Conservation (phyloP, 2,113 vertebrate species). For the Stegastes partitus region DNA sequence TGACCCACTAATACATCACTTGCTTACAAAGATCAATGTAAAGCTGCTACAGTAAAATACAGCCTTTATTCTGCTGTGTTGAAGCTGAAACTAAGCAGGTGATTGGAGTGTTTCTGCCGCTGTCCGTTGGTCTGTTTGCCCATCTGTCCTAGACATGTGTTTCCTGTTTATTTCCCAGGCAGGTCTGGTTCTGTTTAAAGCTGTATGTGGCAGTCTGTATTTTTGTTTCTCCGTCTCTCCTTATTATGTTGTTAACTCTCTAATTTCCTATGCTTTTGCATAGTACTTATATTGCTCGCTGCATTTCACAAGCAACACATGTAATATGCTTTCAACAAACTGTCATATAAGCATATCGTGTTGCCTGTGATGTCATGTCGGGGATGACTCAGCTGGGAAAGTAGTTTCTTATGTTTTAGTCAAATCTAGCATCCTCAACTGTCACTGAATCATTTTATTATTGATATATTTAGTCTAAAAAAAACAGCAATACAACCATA, state of each 20-base stretch:
- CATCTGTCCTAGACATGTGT: slow-evolving; percentile 55
- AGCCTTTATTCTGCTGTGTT: slow-evolving; percentile 6
- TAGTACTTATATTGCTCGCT: background rate
- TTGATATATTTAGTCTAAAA: too few relatives aligned
- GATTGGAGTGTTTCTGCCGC: slow-evolving; percentile 13
- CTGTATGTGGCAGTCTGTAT: slow-evolving; percentile 14
- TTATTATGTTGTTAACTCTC: slow-evolving; percentile 14
- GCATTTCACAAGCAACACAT: background rate
- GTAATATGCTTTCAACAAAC: background rate
- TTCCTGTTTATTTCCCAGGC: slow-evolving; percentile 63
- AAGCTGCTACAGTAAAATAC: background rate
- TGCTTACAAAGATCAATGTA: background rate
- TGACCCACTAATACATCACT: background rate
- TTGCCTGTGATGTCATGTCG: too few relatives aligned
- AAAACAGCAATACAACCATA: too few relatives aligned
- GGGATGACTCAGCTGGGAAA: background rate
- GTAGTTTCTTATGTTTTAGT: background rate
- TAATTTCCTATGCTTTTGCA: background rate
- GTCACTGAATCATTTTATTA: too few relatives aligned
- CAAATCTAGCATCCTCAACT: too few relatives aligned
- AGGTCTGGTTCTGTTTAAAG: slow-evolving; percentile 62
- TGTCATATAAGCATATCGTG: background rate
- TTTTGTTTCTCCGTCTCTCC: slow-evolving; percentile 11
- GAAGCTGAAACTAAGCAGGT: slow-evolving; percentile 32
- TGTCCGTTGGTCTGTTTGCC: slow-evolving; percentile 36